Evolutionary conservation across 2,113 vertebrate species (phyloP).

Genomic region (Mungos mungo): DNA sequence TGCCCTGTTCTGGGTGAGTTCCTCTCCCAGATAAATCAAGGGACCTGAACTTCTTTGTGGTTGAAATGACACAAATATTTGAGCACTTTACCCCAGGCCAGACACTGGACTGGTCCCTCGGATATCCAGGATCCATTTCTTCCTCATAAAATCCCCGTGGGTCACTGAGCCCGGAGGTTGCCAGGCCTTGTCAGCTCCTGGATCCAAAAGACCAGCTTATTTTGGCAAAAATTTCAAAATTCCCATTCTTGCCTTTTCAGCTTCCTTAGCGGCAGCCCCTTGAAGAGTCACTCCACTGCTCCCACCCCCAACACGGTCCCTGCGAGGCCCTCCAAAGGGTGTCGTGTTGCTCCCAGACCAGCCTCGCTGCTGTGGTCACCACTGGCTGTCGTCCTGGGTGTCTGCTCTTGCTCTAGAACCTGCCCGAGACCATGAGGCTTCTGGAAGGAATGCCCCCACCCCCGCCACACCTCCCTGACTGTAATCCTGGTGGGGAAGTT

Average conservation of each 20-base stretch:
- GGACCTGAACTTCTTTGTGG: background rate
- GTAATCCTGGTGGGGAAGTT: background rate
- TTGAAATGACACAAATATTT: background rate
- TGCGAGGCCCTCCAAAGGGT: background rate
- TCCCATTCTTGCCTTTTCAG: background rate
- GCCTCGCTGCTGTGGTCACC: background rate
- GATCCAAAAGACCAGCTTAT: background rate
- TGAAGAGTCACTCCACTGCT: background rate
- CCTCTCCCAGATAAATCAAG: background rate
- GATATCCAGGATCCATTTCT: background rate
- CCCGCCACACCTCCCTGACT: background rate
- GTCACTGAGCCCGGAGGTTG: background rate
- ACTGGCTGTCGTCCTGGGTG: background rate
- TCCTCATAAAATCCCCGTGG: background rate
- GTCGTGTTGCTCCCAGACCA: background rate
- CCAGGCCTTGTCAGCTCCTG: background rate
- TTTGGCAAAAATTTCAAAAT: background rate
- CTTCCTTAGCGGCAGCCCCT: background rate
- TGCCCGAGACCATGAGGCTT: background rate
- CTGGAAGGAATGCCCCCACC: background rate
- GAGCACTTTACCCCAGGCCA: background rate
- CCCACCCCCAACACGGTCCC: background rate
- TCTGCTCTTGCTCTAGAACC: background rate
- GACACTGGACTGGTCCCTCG: background rate
- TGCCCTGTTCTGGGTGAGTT: background rate